Percentiles rank a stretch among this genome's conserved stretches.
These are phyloP conservation scores for Zaprionus africanus DNA, from an alignment of 1,140 invertebrate genomes.

Conservation along the genomic window DNA sequence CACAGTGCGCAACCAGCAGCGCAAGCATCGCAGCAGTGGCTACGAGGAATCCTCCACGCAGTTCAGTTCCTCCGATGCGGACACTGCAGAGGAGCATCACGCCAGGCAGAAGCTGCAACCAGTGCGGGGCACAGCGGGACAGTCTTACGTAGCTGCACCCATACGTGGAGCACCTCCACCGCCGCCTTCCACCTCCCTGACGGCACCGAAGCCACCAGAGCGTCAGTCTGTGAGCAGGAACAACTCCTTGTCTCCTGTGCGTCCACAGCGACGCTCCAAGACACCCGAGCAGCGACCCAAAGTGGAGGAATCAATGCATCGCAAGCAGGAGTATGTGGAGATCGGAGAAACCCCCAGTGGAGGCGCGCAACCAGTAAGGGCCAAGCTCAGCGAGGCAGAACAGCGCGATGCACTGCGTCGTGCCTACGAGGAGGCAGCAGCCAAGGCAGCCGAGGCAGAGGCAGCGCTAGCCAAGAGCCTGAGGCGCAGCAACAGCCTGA, in stretches of 20 bases:
- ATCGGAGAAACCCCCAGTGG: constrained; percentile 46
- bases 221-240: constrained; percentile 60
- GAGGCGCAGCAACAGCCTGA: constrained; percentile 59
- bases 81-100: constrained; percentile 55
- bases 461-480: constrained; percentile 58
- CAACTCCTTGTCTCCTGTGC: constrained; percentile 69
- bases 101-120: constrained; percentile 13
- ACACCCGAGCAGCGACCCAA: constrained; percentile 65
- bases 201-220: constrained; percentile 33
- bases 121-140: not conserved
- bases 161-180: constrained; percentile 66
- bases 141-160: constrained; percentile 54
- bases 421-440: constrained; percentile 68
- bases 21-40: constrained; percentile 73
- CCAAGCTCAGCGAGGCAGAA: constrained; percentile 50
- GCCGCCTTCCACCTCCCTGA: constrained; percentile 40
- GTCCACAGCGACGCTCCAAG: constrained; percentile 74
- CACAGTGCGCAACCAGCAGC: constrained; percentile 13
- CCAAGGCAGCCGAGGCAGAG: constrained; percentile 57
- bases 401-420: constrained; percentile 54
- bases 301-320: constrained; percentile 18
- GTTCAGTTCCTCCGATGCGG: constrained; percentile 80
- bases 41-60: constrained; percentile 82
- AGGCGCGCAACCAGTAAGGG: not conserved
- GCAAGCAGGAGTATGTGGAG: constrained; percentile 57